Evolutionary conservation across 2,888 invertebrate species (phyloP), one percentile per base, ranked within the genome.

Genomic region (Amblyteles armatorius): DNA sequence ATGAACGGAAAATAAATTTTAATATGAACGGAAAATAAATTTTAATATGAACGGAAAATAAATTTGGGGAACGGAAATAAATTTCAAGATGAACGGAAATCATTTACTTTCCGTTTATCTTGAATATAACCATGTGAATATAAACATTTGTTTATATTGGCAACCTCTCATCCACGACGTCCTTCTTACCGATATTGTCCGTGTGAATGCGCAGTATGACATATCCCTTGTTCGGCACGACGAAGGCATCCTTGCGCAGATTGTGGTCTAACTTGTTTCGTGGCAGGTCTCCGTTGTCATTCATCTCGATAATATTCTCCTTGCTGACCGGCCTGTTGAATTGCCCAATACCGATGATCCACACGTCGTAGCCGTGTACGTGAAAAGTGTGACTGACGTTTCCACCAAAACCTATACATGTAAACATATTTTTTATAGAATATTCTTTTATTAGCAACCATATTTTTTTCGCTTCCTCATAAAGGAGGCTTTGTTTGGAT

Each of bases 211-310:
- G 89, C 36, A 91, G 83, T 60, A 91, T 88, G 5, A 88, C 40
- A 71, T 91, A 92, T 0, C 96, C 96, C 86, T 96, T 96, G 87
- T 96, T 96, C 0, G 96, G 96, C 0, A 96, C 95, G 0, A 94
- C 94, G 29, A 96, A 94, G 1, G 96, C 96, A 89, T 96, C 96
- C 89, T 96, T 96, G 13, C 94, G 88, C 0, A 95, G 48, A 29
- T 29, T 44, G 50, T 22, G 65, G 65, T 36, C 13, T 7, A 73
- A 19, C 7, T 13, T 29, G 9, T 96, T 96, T 83, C 96, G 95
- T 91, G 74, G 92, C 93, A 90, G 83, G 86, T 93, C 92, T 13
- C 94, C 94, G 65, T 93, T 92, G 13, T 88, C 88, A 33, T 94
- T 93, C 44, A 95, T 86, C 57, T 87, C 89, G 36, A 93, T 82